These are phyloP conservation scores for Eristalinus sepulchralis DNA, from an alignment of 2,888 invertebrate species.

Conservation along the genomic window DNA sequence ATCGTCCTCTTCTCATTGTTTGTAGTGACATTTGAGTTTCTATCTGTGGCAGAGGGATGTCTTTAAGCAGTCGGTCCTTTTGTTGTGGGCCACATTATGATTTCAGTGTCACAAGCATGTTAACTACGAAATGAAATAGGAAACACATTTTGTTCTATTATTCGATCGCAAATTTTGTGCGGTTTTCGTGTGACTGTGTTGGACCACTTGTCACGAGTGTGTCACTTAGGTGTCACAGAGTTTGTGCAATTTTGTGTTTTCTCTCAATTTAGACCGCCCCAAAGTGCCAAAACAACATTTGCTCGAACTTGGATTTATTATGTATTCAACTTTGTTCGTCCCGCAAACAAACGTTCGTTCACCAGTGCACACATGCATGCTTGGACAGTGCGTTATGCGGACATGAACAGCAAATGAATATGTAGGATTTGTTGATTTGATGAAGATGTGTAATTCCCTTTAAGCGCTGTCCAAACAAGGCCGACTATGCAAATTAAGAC, in stretches of 20 bases:
- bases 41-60: conserved; percentile 42
- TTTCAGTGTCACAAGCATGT: conserved; percentile 43
- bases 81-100: conserved; percentile 31
- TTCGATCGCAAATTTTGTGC: background rate
- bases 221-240: background rate
- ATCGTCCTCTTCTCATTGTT: conserved; percentile 48
- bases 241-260: background rate
- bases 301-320: background rate
- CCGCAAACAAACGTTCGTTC: background rate
- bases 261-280: background rate
- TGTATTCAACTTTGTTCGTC: background rate
- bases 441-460: no score
- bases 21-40: conserved; percentile 58
- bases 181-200: background rate
- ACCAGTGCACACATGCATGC: no score
- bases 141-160: conserved; percentile 13
- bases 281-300: background rate
- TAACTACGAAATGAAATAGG: conserved; percentile 32
- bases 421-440: no score
- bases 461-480: no score
- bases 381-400: no score
- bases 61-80: conserved; percentile 25
- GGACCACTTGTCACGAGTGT: background rate
- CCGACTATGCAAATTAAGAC: no score
- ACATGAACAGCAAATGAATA: no score